Evolutionary conservation across 2,888 invertebrate genomes (phyloP).

Genomic region (Cephus spinipes): DNA sequence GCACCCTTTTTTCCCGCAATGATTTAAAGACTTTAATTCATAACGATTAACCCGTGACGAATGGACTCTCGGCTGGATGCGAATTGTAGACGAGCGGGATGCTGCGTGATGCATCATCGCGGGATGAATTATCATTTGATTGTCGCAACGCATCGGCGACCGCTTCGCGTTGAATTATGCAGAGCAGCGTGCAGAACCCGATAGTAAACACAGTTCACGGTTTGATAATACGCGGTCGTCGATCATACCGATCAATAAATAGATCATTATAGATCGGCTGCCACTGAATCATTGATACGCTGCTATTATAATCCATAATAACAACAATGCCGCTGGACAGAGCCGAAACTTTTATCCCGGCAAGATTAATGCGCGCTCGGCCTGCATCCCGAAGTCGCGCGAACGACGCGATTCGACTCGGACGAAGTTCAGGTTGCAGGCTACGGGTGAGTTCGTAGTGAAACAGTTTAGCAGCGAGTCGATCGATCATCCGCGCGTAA

Average conservation of each 20-base stretch:
- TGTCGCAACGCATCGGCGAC: not conserved
- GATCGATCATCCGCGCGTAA: not conserved
- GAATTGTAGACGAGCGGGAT: not conserved
- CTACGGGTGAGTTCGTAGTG: not conserved
- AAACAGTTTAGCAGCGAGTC: not conserved
- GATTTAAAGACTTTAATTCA: not conserved
- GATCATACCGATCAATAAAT: not conserved
- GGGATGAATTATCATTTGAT: not conserved
- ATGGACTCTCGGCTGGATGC: too few relatives aligned
- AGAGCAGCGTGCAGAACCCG: not conserved
- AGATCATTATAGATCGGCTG: not conserved
- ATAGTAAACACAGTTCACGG: not conserved
- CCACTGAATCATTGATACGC: not conserved
- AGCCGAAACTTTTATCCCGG: not conserved
- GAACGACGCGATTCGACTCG: too few relatives aligned
- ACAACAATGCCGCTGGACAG: not conserved
- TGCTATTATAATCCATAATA: not conserved
- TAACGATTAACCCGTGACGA: not conserved
- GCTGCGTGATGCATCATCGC: not conserved
- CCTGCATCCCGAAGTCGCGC: not conserved
- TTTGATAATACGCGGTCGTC: not conserved
- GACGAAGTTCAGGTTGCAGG: not conserved
- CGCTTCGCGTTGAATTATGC: not conserved
- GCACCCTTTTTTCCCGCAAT: not conserved
- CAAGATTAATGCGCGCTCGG: not conserved